These are phyloP conservation scores for Chloroclystis v-ata DNA, from an alignment of 2,888 invertebrate genomes.

Conservation along the genomic window DNA sequence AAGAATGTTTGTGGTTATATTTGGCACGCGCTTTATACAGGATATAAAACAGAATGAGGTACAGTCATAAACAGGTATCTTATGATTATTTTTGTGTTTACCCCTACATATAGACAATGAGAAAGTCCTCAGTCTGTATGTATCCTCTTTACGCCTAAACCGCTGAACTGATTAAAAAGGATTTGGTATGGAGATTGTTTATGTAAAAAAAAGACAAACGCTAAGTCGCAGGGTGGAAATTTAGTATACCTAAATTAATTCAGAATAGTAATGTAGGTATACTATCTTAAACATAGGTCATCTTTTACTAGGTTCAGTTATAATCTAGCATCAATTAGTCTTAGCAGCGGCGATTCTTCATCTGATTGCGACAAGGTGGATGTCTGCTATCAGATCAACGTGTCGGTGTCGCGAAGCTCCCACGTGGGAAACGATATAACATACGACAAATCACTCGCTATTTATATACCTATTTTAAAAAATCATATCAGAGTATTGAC, in stretches of 20 bases:
- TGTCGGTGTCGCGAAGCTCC: slow-evolving; percentile 59
- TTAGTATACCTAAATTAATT: too few relatives aligned
- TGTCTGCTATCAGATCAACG: slow-evolving; percentile 71
- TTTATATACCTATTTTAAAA: not conserved
- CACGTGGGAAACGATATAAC: slow-evolving; percentile 50
- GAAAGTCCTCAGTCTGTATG: too few relatives aligned
- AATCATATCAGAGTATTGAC: too few relatives aligned
- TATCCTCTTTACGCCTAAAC: too few relatives aligned
- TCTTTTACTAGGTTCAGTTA: not conserved
- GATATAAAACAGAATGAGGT: slow-evolving; percentile 1
- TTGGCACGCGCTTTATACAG: slow-evolving; percentile 23
- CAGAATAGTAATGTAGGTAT: too few relatives aligned
- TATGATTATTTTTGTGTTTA: not conserved
- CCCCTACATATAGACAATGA: too few relatives aligned
- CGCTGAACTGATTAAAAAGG: too few relatives aligned
- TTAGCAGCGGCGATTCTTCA: slow-evolving; percentile 59
- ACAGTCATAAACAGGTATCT: not conserved
- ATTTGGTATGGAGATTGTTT: too few relatives aligned
- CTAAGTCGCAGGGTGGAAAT: too few relatives aligned
- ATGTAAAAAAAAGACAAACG: too few relatives aligned
- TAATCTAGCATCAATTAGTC: slow-evolving; percentile 65
- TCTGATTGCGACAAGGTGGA: slow-evolving; percentile 58
- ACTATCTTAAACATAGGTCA: too few relatives aligned
- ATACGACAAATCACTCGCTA: not conserved
- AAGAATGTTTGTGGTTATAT: slow-evolving; percentile 37